Conservation (phyloP, 2,113 vertebrate species). For the Nycticebus coucang region DNA sequence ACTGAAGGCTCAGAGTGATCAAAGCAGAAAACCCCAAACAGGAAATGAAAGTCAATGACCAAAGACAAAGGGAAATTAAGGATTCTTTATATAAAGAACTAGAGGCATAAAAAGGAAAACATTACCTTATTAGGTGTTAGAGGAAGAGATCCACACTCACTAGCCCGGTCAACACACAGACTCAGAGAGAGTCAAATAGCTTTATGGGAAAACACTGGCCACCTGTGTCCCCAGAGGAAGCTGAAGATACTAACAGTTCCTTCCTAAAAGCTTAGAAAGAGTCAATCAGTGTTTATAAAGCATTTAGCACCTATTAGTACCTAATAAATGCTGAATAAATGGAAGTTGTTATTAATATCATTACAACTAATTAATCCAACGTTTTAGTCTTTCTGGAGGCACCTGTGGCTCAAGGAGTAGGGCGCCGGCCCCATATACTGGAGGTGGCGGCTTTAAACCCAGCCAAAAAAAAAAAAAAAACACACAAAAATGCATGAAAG, state of each 20-base stretch:
- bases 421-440: too few species aligned
- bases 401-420: too few species aligned
- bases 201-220: background rate
- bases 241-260: background rate
- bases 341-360: background rate
- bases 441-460: too few species aligned
- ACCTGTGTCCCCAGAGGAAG: background rate
- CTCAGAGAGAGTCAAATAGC: background rate
- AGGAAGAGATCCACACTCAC: background rate
- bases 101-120: slow-evolving; percentile 51
- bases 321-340: background rate
- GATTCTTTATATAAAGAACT: slow-evolving; percentile 38
- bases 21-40: slow-evolving; percentile 57
- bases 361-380: background rate
- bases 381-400: background rate
- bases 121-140: slow-evolving; percentile 55
- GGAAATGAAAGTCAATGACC: slow-evolving; percentile 69
- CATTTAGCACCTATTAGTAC: background rate
- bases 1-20: background rate
- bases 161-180: background rate
- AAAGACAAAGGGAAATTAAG: slow-evolving; percentile 60
- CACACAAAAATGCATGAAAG: too few species aligned
- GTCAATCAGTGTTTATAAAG: background rate
- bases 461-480: too few species aligned
- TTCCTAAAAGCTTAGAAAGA: background rate